Evolutionary conservation across 2,888 invertebrate species (phyloP).

Genomic region (Ormyrus nitidulus): DNA sequence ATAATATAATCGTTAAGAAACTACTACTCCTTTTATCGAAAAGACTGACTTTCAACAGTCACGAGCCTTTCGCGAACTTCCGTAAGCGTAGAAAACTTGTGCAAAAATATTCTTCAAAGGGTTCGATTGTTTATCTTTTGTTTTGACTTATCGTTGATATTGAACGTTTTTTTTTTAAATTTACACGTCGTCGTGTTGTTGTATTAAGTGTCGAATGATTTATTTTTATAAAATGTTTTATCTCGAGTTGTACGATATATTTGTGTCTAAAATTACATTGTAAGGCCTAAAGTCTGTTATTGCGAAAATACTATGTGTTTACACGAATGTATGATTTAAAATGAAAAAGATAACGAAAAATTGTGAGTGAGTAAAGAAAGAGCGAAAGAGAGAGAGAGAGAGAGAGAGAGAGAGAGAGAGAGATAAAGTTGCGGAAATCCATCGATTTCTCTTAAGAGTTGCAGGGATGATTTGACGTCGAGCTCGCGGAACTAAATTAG

Average conservation of each 20-base stretch:
- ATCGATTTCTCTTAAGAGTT: slow-evolving; percentile 29
- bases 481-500: slow-evolving; percentile 61
- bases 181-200: not conserved
- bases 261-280: slow-evolving; percentile 27
- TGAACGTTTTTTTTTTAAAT: not conserved
- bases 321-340: slow-evolving; percentile 4
- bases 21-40: slow-evolving; percentile 18
- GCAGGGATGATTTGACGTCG: slow-evolving; percentile 59
- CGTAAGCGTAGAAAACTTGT: slow-evolving; percentile 2
- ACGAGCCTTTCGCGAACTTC: slow-evolving; percentile 29
- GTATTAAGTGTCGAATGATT: slow-evolving; percentile 4
- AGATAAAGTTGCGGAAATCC: slow-evolving; percentile 6
- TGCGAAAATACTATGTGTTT: slow-evolving; percentile 9
- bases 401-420: not conserved
- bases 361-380: slow-evolving; percentile 9
- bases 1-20: slow-evolving; percentile 21
- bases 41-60: slow-evolving; percentile 46
- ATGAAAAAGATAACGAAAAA: slow-evolving; percentile 32
- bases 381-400: not conserved
- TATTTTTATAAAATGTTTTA: slow-evolving; percentile 22
- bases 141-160: not conserved
- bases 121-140: not conserved
- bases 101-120: not conserved
- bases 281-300: slow-evolving; percentile 27
- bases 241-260: not conserved